Base-by-base conservation (phyloP, 2,797 vertebrate species). In the Sebastes alutus region DNA sequence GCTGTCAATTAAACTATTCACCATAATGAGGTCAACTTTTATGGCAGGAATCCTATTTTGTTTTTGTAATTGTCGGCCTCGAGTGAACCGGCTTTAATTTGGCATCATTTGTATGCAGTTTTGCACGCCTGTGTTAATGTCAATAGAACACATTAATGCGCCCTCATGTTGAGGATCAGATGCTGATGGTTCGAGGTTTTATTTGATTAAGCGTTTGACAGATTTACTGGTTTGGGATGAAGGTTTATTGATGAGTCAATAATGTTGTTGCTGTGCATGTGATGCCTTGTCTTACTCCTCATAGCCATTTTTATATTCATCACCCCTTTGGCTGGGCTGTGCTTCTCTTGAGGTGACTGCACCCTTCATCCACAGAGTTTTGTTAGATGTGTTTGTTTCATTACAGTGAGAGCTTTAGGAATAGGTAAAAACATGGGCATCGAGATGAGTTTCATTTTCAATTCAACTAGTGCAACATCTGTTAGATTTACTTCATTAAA, bases 161-260 rank as follows among this genome's bases (percentile, higher is more conserved):
- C 52, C 86, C 81, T 86, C 90, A 93, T 87, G 81, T 82, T 73
- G 82, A 76, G 85, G 85, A 83, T 91, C 81, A 89, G 89, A 82
- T 79, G 90, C 85, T 81, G 74, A 82, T 83, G 80, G 78, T 89
- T 92, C 68, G 49, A 89, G 92, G 92, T 89, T 90, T 87, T 82
- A 87, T 95, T 96, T 95, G 93, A 94, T 94, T 85, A 71, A 75
- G 87, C 87, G 67, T 77, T 86, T 93, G 93, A 90, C 92, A 95
- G 91, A 93, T 94, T 94, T 95, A 94, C 90, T 87, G 84, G 77
- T 87, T 90, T 77, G 67, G 68, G 74, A 87, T 84, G 81, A 73
- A 91, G 91, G 76, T 82, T 86, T 66, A 90, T 81, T 82, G 92
- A 92, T 82, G 72, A 88, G 74, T 87, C 84, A 72, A 82, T 94